A percentile compares a stretch with the other conserved stretches of the same genome.
phyloP scores from a whole-genome alignment of 92 coral and sea anemone species.

The Actinernus sp. region DNA sequence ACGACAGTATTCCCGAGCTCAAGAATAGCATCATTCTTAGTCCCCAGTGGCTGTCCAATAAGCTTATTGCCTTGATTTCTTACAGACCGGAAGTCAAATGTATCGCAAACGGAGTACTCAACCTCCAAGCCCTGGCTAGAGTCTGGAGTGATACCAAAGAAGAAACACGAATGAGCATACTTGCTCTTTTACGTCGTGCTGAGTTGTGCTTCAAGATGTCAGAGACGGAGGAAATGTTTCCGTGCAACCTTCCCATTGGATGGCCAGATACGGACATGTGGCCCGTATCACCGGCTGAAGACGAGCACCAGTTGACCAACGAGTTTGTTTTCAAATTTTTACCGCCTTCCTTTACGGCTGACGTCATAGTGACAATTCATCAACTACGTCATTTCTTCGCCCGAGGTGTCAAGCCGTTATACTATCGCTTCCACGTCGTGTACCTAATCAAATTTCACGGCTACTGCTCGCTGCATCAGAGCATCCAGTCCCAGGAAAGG shows the following conservation, averaged over 20 bases:
- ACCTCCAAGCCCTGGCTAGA: background rate
- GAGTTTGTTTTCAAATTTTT: conserved; percentile 19
- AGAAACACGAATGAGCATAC: conserved; percentile 2
- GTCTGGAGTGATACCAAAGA: conserved; percentile 12
- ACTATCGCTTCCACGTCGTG: conserved; percentile 47
- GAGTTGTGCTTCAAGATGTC: conserved; percentile 33
- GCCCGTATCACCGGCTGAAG: conserved; percentile 21
- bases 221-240: conserved; percentile 27
- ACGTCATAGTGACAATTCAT: conserved; percentile 33
- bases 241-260: conserved; percentile 45
- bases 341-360: conserved; percentile 27
- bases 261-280: conserved; percentile 56
- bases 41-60: conserved; percentile 44
- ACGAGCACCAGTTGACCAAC: conserved; percentile 19
- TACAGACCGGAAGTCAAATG: conserved; percentile 1
- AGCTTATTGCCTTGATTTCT: conserved; percentile 21
- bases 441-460: conserved; percentile 18
- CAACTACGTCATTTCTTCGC: conserved; percentile 15
- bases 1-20: conserved; percentile 32
- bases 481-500: conserved; percentile 27
- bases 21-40: conserved; percentile 16
- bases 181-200: conserved; percentile 15
- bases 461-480: background rate
- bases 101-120: conserved; percentile 16
- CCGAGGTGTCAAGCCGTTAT: conserved; percentile 18